Conservation (phyloP, 2,113 vertebrate species). For the Ceyx melanurus region DNA sequence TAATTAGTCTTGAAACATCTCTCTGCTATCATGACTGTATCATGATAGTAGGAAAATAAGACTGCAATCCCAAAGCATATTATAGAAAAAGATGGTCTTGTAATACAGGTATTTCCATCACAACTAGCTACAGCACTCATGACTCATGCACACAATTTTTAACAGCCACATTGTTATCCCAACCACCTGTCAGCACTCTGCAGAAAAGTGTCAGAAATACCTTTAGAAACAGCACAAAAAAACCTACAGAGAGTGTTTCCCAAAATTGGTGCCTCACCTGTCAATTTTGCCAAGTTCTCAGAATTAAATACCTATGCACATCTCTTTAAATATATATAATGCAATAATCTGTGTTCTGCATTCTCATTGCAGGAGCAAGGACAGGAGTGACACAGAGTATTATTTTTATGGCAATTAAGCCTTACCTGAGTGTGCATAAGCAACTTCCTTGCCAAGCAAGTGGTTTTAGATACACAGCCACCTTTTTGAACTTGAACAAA, state of each 20-base stretch:
- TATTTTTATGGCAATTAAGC: background rate
- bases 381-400: background rate
- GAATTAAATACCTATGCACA: background rate
- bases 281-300: background rate
- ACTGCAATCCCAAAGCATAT: background rate
- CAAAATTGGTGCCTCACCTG: background rate
- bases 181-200: background rate
- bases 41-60: background rate
- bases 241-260: background rate
- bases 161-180: background rate
- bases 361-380: background rate
- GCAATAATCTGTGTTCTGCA: background rate
- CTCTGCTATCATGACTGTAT: background rate
- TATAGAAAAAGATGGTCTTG: background rate
- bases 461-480: background rate
- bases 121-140: background rate
- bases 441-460: background rate
- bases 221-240: background rate
- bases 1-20: conserved; percentile 1
- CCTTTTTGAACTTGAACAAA: background rate
- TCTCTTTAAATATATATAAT: background rate
- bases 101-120: background rate
- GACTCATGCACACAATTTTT: fast-evolving
- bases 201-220: background rate
- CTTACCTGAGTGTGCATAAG: background rate